A percentile compares a stretch with the other conserved stretches of the same genome.
These are phyloP conservation scores for Neosalanx taihuensis DNA, from an alignment of 2,797 vertebrate genomes.

Conservation along the genomic window DNA sequence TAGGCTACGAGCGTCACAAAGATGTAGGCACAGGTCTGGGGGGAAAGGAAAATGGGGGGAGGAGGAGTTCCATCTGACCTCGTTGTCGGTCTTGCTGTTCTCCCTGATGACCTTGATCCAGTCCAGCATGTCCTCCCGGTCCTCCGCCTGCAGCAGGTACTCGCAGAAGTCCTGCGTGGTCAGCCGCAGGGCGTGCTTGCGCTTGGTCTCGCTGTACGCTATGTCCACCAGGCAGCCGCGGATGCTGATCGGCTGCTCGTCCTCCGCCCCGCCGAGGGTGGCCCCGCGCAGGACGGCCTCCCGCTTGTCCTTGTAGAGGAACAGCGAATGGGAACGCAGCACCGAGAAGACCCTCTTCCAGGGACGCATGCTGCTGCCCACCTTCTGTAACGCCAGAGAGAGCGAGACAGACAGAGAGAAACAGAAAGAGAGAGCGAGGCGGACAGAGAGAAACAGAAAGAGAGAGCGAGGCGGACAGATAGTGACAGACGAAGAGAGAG, in stretches of 20 bases:
- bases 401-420: conserved; percentile 22
- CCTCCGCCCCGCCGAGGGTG: conserved; percentile 76
- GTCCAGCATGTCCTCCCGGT: conserved; percentile 96
- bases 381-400: conserved; percentile 77
- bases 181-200: conserved; percentile 92
- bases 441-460: background rate
- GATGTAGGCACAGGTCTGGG: background rate
- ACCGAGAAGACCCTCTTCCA: conserved; percentile 94
- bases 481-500: background rate
- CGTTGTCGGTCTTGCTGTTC: conserved; percentile 93
- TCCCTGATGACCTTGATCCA: conserved; percentile 97
- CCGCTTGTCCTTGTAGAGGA: conserved; percentile 95
- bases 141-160: conserved; percentile 98
- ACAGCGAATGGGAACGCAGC: conserved; percentile 88
- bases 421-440: conserved; percentile 17
- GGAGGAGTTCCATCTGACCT: conserved; percentile 76
- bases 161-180: conserved; percentile 99
- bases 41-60: background rate
- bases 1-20: background rate
- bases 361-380: conserved; percentile 90
- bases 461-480: background rate
- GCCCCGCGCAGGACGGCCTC: conserved; percentile 83
- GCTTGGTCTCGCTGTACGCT: conserved; percentile 97
- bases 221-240: conserved; percentile 97
- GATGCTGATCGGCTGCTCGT: conserved; percentile 94